Evolutionary conservation across 2,888 invertebrate species (phyloP), one percentile per base, ranked within the genome.

Genomic region (Polydesmus complanatus): DNA sequence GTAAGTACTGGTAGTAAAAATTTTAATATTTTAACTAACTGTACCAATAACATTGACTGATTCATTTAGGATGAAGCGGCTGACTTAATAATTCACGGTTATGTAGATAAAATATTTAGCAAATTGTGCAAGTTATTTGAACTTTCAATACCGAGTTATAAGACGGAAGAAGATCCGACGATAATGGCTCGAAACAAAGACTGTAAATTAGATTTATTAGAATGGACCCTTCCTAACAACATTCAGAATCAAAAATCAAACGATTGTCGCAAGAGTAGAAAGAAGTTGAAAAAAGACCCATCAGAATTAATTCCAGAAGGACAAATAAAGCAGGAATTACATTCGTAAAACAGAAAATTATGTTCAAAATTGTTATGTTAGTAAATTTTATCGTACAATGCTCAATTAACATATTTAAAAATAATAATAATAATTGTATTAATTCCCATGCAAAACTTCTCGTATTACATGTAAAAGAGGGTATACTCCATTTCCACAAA

Each of bases 1-100:
- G 93, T 91, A 78, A 80, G 81, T 77, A 47, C n/a, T n/a, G n/a
- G n/a, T n/a, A n/a, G n/a, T n/a, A n/a, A n/a, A n/a, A n/a, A n/a
- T n/a, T n/a, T n/a, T n/a, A n/a, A n/a, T n/a, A n/a, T n/a, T n/a
- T n/a, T n/a, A n/a, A n/a, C n/a, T n/a, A n/a, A n/a, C n/a, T n/a
- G n/a, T n/a, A n/a, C 60, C n/a, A 55, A 26, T 11, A 27, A 21
- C 5, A 25, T 19, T 60, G 8, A 11, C 18, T 37, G 60, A 37
- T 53, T 53, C 61, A n/a, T 58, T 60, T 79, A 90, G 89, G 92
- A 95, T 71, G 88, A 88, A 71, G 89, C 91, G 76, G 88, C 93
- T 25, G 87, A 93, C 73, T 74, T 96, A 62, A 79, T 88, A 55
- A 91, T 96, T 66, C 85, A 91, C 70, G 82, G 86, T 19, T 94